Conservation (phyloP, 2,888 invertebrate genomes). For the Fabriciana adippe region DNA sequence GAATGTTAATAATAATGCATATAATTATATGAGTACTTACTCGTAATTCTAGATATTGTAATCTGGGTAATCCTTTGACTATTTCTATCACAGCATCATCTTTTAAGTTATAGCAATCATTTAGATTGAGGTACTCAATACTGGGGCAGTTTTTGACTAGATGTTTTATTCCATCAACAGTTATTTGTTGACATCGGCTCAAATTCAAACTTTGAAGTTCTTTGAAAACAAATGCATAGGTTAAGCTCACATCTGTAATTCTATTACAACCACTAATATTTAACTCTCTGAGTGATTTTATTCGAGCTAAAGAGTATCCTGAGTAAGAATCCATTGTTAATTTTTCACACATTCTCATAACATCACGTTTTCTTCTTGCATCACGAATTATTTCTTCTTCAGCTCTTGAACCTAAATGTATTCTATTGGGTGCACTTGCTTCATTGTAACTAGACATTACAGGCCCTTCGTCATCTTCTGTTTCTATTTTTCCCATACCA, state of each 20-base stretch:
- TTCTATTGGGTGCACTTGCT: constrained; percentile 57
- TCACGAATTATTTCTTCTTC: constrained; percentile 87
- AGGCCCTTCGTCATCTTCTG: constrained; percentile 58
- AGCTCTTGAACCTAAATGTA: constrained; percentile 85
- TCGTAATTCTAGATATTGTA: constrained; percentile 82
- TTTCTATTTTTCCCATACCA: constrained; percentile 81
- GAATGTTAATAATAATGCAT: background rate
- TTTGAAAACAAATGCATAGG: constrained; percentile 85
- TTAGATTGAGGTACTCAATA: constrained; percentile 85
- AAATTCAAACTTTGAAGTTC: constrained; percentile 84
- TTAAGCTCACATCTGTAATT: constrained; percentile 87
- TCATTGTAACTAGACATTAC: constrained; percentile 62
- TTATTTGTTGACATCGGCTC: constrained; percentile 87
- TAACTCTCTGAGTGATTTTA: constrained; percentile 81
- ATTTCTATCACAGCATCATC: constrained; percentile 81
- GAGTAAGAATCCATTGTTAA: constrained; percentile 63
- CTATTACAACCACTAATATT: constrained; percentile 86
- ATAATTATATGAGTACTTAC: constrained; percentile 56
- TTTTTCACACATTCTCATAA: constrained; percentile 84
- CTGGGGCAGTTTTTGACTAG: constrained; percentile 86
- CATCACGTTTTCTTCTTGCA: constrained; percentile 84
- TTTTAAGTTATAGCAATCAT: constrained; percentile 86
- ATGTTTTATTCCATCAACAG: constrained; percentile 84
- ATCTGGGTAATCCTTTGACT: constrained; percentile 67
- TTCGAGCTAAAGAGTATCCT: constrained; percentile 79